Percentiles rank a stretch among this genome's conserved stretches.
Evolutionary conservation across 2,888 invertebrate genomes (phyloP).

Genomic region (Oscheius sp.): DNA sequence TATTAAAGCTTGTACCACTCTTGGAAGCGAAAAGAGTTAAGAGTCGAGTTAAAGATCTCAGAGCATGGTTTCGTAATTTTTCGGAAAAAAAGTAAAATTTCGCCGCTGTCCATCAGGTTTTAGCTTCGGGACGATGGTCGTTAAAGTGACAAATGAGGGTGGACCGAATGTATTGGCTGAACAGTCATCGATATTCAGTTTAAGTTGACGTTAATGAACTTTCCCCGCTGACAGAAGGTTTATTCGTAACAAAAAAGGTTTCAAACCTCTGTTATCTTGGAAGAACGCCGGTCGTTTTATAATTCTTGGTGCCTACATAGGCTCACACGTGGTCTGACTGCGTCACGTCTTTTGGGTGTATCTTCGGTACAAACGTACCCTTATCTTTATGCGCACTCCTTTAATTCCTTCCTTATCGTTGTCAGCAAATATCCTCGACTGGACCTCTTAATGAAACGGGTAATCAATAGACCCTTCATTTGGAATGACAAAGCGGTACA

Average conservation of each 20-base stretch:
- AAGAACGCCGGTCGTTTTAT: too few species aligned
- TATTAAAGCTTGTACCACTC: too few species aligned
- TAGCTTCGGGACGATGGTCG: not conserved
- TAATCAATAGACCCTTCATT: too few species aligned
- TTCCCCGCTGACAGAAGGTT: too few species aligned
- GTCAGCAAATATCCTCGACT: too few species aligned
- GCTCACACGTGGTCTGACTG: constrained; percentile 25
- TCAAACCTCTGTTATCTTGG: too few species aligned
- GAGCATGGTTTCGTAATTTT: constrained; percentile 20
- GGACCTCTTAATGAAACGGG: not conserved
- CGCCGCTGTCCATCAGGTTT: not conserved
- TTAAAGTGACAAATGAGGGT: constrained; percentile 21
- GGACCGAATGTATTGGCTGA: constrained; percentile 3
- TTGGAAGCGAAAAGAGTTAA: too few species aligned
- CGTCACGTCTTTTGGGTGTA: constrained; percentile 13
- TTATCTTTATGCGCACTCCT: constrained; percentile 4
- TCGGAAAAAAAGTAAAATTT: constrained; percentile 10
- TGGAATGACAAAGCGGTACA: too few species aligned
- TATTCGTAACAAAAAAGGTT: too few species aligned
- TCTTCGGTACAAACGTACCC: constrained; percentile 13
- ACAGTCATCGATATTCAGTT: not conserved
- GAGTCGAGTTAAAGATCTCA: too few species aligned
- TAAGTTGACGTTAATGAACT: too few species aligned
- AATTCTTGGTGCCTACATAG: not conserved
- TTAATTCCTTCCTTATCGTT: too few species aligned